phyloP scores from a whole-genome alignment of 2,888 invertebrate genomes.

The Drosophila kuntzei region DNA sequence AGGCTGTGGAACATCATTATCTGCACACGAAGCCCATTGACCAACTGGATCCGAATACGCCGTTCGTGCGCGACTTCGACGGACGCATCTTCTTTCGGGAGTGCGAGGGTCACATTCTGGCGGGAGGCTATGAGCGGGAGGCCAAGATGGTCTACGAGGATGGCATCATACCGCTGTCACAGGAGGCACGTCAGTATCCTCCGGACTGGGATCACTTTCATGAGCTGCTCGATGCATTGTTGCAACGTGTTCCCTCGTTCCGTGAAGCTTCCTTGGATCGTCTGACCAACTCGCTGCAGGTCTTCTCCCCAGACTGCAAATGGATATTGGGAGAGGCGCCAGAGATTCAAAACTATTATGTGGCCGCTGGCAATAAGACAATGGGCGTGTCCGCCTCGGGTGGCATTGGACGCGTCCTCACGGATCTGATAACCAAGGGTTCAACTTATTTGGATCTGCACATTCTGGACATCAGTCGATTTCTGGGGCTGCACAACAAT shows the following conservation, averaged over 20 bases:
- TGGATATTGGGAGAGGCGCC: slow-evolving; percentile 98
- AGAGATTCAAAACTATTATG: slow-evolving; percentile 95
- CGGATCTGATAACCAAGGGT: slow-evolving; percentile 94
- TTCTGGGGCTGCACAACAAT: slow-evolving; percentile 97
- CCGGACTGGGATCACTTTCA: slow-evolving; percentile 99
- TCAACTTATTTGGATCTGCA: slow-evolving; percentile 94
- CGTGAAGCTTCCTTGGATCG: slow-evolving; percentile 91
- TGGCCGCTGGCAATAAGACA: slow-evolving; percentile 98
- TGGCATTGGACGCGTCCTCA: slow-evolving; percentile 96
- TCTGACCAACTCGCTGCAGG: slow-evolving; percentile 95
- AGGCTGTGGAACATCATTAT: slow-evolving; percentile 97
- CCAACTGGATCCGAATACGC: slow-evolving; percentile 92
- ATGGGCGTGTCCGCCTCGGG: slow-evolving; percentile 98
- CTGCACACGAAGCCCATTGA: slow-evolving; percentile 93
- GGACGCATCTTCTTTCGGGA: slow-evolving; percentile 95
- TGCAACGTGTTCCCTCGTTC: slow-evolving; percentile 93
- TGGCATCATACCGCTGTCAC: slow-evolving; percentile 88
- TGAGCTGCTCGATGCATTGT: slow-evolving; percentile 92
- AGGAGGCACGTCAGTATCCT: slow-evolving; percentile 89
- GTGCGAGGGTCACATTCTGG: slow-evolving; percentile 92
- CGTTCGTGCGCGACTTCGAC: slow-evolving; percentile 95
- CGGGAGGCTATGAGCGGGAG: slow-evolving; percentile 94
- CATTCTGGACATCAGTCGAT: slow-evolving; percentile 94
- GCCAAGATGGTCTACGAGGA: slow-evolving; percentile 96
- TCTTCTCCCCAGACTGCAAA: slow-evolving; percentile 98